phyloP scores from a whole-genome alignment of 37 sponge, comb jelly and placozoan genomes.

The Chondrilla cf. caribensis region DNA sequence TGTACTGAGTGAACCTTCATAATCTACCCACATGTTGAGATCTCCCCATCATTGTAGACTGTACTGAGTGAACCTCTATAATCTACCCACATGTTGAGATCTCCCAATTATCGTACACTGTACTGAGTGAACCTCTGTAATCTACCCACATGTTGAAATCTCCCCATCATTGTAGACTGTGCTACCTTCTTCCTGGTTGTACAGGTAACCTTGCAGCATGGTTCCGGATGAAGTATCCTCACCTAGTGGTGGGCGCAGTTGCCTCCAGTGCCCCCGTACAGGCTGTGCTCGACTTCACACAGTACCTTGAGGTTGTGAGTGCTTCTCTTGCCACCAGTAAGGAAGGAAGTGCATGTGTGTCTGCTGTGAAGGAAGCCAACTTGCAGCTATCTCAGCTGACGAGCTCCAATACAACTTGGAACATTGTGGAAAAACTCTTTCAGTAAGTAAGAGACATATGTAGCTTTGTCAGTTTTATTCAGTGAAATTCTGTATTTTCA shows the following conservation, averaged over 20 bases:
- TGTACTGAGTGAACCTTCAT: too few relatives aligned
- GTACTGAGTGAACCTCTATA: too few relatives aligned
- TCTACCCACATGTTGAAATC: too few relatives aligned
- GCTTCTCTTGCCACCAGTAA: slow-evolving; percentile 49
- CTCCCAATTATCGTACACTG: too few relatives aligned
- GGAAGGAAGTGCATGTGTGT: slow-evolving; percentile 28
- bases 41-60: too few relatives aligned
- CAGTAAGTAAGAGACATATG: neutral
- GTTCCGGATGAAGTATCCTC: slow-evolving; percentile 74
- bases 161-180: too few relatives aligned
- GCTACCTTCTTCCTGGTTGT: neutral
- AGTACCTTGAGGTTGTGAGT: slow-evolving; percentile 80
- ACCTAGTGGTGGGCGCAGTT: slow-evolving; percentile 66
- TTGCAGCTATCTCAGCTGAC: neutral
- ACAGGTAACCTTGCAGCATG: slow-evolving; percentile 81
- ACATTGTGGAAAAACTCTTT: neutral
- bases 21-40: too few relatives aligned
- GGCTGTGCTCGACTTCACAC: slow-evolving; percentile 63
- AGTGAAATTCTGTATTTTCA: too few relatives aligned
- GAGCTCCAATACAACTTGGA: neutral
- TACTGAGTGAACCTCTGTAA: too few relatives aligned
- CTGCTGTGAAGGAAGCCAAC: slow-evolving; percentile 21
- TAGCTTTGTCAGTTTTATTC: neutral
- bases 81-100: too few relatives aligned
- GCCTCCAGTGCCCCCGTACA: slow-evolving; percentile 83